Percentiles rank a stretch among this genome's conserved stretches.
These are phyloP conservation scores for Drosophila grimshawi DNA, from an alignment of 1,140 invertebrate species.

Conservation along the genomic window DNA sequence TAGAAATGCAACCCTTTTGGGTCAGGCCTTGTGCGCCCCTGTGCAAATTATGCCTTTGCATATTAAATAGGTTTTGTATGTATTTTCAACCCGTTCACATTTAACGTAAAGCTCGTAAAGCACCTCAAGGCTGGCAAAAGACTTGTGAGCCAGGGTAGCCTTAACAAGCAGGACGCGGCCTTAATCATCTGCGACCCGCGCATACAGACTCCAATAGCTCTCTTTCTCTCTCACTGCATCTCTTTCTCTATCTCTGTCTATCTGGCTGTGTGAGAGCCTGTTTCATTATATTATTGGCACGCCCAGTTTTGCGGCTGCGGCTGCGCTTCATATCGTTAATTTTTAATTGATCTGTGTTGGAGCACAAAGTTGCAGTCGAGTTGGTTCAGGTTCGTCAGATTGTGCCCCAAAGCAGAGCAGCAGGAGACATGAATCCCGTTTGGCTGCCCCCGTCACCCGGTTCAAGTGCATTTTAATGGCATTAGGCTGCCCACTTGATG, in stretches of 20 bases:
- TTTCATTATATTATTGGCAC: slow-evolving; percentile 83
- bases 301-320: slow-evolving; percentile 68
- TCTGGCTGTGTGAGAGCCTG: slow-evolving; percentile 45
- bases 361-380: slow-evolving; percentile 57
- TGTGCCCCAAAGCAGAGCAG: slow-evolving; percentile 35
- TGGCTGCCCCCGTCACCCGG: not conserved
- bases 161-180: slow-evolving; percentile 34
- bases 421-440: slow-evolving; percentile 5
- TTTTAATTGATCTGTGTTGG: slow-evolving; percentile 83
- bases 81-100: slow-evolving; percentile 6
- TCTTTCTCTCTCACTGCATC: slow-evolving; percentile 7
- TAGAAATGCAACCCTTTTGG: slow-evolving; percentile 44
- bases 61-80: slow-evolving; percentile 67
- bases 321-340: slow-evolving; percentile 83
- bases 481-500: slow-evolving; percentile 60
- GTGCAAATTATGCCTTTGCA: slow-evolving; percentile 81
- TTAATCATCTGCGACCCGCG: slow-evolving; percentile 47
- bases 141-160: slow-evolving; percentile 1
- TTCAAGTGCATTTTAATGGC: slow-evolving; percentile 80
- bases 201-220: slow-evolving; percentile 30
- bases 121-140: slow-evolving; percentile 19
- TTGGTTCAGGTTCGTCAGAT: slow-evolving; percentile 58
- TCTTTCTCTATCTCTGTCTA: slow-evolving; percentile 11
- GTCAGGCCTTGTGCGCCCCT: slow-evolving; percentile 12
- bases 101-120: slow-evolving; percentile 15